Percentiles rank a stretch among this genome's conserved stretches.
Evolutionary conservation across 2,888 invertebrate species (phyloP).

Genomic region (Lordiphosa andalusiaca): DNA sequence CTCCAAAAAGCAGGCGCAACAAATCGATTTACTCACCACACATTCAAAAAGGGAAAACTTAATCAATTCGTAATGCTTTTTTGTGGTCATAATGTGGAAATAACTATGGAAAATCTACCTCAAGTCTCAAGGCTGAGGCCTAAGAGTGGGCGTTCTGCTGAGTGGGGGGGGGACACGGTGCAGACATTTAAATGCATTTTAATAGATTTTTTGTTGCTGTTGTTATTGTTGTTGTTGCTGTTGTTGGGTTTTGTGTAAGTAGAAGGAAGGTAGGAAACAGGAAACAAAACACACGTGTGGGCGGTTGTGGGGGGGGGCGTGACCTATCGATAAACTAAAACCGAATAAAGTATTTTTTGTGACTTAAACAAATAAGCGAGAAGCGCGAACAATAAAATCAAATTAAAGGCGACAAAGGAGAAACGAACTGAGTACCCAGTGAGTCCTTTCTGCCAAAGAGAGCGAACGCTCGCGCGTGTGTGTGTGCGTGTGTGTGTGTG

Average conservation of each 20-base stretch:
- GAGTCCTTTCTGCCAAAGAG: background rate
- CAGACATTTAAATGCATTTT: constrained; percentile 60
- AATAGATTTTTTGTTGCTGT: constrained; percentile 39
- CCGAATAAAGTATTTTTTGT: constrained; percentile 30
- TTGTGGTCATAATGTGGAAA: constrained; percentile 54
- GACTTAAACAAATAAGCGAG: constrained; percentile 57
- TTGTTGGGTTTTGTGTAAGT: constrained; percentile 8
- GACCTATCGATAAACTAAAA: constrained; percentile 51
- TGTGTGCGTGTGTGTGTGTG: constrained; percentile 9
- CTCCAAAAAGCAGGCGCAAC: constrained; percentile 56
- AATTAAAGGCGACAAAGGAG: constrained; percentile 47
- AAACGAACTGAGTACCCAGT: background rate
- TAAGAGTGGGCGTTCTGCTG: constrained; percentile 23
- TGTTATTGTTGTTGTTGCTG: no score
- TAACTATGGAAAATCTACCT: no score
- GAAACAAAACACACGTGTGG: constrained; percentile 15
- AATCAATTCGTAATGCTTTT: constrained; percentile 75
- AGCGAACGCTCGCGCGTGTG: constrained; percentile 3
- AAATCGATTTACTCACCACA: constrained; percentile 53
- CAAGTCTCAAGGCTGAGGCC: constrained; percentile 1
- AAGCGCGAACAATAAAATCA: constrained; percentile 62
- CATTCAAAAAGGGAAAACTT: constrained; percentile 46
- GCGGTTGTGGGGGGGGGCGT: constrained; percentile 33
- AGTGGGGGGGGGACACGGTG: constrained; percentile 14
- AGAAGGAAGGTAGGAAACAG: constrained; percentile 30